These are phyloP conservation scores for Drepanosiphum platanoidis DNA, from an alignment of 2,888 invertebrate species.

Conservation along the genomic window DNA sequence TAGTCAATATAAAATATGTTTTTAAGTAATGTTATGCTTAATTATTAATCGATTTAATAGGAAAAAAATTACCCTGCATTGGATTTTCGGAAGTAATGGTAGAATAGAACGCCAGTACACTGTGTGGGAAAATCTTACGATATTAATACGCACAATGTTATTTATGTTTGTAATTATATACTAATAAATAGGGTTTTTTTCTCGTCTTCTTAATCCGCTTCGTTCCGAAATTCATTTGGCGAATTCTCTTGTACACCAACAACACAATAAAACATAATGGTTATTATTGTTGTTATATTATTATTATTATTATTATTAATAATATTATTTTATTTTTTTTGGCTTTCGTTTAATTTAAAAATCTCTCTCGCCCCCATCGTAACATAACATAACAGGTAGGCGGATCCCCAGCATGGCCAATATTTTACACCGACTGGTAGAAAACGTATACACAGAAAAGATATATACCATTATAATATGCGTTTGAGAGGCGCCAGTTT, in stretches of 20 bases:
- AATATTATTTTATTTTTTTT: conserved; percentile 38
- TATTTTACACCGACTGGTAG: conserved; percentile 55
- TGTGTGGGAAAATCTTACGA: conserved; percentile 41
- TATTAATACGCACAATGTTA: background rate
- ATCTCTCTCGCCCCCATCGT: conserved; percentile 28
- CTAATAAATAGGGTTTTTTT: conserved; percentile 52
- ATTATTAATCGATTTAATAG: too few relatives aligned
- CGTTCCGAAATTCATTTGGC: conserved; percentile 33
- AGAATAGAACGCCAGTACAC: background rate
- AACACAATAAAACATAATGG: conserved; percentile 52
- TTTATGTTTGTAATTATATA: conserved; percentile 6
- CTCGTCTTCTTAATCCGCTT: background rate
- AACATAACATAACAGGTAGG: conserved; percentile 47
- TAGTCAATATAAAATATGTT: too few relatives aligned
- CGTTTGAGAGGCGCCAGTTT: conserved; percentile 59
- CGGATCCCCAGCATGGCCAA: conserved; percentile 54
- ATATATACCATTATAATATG: conserved; percentile 37
- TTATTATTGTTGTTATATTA: conserved; percentile 51
- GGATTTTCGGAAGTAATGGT: background rate
- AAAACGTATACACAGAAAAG: background rate
- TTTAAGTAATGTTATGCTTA: too few relatives aligned
- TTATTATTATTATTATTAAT: conserved; percentile 42
- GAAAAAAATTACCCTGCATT: background rate
- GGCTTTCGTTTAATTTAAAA: conserved; percentile 61
- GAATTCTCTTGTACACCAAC: conserved; percentile 27